Evolutionary conservation across 2,888 invertebrate species (phyloP).

Genomic region (Oasisia sp.): DNA sequence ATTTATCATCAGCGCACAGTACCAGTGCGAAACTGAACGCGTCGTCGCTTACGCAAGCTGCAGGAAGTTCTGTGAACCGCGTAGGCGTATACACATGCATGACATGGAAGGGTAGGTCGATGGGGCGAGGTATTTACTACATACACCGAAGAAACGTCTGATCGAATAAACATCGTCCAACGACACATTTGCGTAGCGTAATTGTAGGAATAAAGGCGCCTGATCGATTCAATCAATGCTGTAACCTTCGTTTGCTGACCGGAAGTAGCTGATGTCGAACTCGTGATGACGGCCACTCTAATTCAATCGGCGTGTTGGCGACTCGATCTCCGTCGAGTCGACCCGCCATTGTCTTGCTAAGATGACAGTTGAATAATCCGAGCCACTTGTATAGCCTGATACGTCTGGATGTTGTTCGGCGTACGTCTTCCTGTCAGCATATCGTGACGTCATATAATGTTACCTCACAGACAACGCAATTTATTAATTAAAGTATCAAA

Average conservation of each 20-base stretch:
- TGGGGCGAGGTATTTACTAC: not conserved
- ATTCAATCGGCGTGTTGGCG: slow-evolving; percentile 5
- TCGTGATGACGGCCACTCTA: not conserved
- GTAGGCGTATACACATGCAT: not conserved
- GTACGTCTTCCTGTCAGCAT: not conserved
- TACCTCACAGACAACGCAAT: not conserved
- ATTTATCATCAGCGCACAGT: not conserved
- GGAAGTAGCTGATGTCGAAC: not conserved
- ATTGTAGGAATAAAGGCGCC: not conserved
- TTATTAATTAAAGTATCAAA: not conserved
- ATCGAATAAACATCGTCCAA: slow-evolving; percentile 8
- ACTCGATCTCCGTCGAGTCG: not conserved
- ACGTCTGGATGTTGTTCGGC: not conserved
- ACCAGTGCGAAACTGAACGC: not conserved
- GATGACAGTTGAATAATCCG: not conserved
- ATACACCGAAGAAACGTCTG: not conserved
- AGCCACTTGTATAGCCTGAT: not conserved
- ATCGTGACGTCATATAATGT: not conserved
- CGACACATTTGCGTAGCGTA: not conserved
- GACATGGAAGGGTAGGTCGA: not conserved
- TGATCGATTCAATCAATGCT: slow-evolving; percentile 7
- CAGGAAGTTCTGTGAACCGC: not conserved
- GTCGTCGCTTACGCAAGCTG: not conserved
- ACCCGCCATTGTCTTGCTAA: not conserved
- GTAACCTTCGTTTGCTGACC: slow-evolving; percentile 3